phyloP scores from a whole-genome alignment of 2,797 vertebrate genomes.

The Sciurus carolinensis region DNA sequence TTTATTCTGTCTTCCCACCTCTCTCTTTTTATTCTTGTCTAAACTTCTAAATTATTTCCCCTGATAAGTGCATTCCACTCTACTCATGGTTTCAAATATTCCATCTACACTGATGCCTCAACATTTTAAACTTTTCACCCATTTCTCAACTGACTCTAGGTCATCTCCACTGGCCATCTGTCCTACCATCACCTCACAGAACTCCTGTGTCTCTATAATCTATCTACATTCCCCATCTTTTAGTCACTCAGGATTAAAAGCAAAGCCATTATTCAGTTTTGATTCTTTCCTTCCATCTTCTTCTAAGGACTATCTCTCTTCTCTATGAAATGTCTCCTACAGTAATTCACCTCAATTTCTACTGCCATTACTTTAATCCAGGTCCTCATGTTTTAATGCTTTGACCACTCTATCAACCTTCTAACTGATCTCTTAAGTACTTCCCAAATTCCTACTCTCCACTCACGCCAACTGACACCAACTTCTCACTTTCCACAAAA shows the following conservation, averaged over 20 bases:
- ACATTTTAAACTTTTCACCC: background rate
- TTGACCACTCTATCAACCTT: conserved; percentile 46
- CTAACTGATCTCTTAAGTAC: background rate
- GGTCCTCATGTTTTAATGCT: conserved; percentile 4
- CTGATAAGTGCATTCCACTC: background rate
- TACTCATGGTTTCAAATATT: conserved; percentile 13
- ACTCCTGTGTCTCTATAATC: background rate
- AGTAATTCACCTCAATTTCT: conserved; percentile 36
- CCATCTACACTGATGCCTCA: background rate
- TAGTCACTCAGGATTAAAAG: conserved; percentile 26
- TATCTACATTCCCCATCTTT: background rate
- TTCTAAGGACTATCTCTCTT: background rate
- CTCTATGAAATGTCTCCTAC: conserved; percentile 51
- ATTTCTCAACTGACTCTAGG: background rate
- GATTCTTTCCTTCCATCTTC: conserved; percentile 8
- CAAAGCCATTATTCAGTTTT: background rate
- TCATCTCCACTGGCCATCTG: background rate
- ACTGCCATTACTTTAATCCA: background rate
- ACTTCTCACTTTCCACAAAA: background rate
- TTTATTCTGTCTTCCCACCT: background rate
- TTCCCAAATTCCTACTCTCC: background rate
- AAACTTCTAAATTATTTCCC: background rate
- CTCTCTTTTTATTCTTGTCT: conserved; percentile 11
- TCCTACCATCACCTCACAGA: background rate
- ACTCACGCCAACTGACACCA: background rate